These are phyloP conservation scores for Dasyprocta punctata DNA, from an alignment of 2,113 vertebrate species.

Conservation along the genomic window DNA sequence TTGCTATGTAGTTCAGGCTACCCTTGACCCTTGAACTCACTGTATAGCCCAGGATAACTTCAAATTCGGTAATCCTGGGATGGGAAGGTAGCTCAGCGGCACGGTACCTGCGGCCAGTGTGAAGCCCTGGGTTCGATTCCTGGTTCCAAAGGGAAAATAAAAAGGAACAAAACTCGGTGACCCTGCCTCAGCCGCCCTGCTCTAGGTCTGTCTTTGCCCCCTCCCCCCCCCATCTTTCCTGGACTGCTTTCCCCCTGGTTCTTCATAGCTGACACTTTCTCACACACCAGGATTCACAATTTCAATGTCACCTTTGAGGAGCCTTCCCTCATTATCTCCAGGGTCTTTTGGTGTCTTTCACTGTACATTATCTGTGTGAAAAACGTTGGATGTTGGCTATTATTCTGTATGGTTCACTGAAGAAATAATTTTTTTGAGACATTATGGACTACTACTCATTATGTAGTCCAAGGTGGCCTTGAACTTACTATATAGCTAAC, in stretches of 20 bases:
- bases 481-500: too few species aligned
- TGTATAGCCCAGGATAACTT: not conserved
- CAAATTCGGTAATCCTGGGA: too few species aligned
- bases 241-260: not conserved
- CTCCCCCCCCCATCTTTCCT: not conserved
- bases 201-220: not conserved
- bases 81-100: too few species aligned
- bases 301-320: constrained; percentile 15
- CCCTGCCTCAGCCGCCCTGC: not conserved
- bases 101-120: too few species aligned
- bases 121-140: too few species aligned
- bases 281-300: not conserved
- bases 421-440: not conserved
- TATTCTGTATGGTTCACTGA: constrained; percentile 23
- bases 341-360: not conserved
- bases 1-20: not conserved
- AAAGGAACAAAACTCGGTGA: too few species aligned
- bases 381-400: not conserved
- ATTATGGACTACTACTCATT: too few species aligned
- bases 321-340: not conserved
- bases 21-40: not conserved
- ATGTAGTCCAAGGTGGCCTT: too few species aligned
- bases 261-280: not conserved
- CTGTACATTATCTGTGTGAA: not conserved
- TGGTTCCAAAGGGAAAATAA: too few species aligned